A percentile compares a stretch with the other conserved stretches of the same genome.
Conservation (phyloP, 2,113 vertebrate genomes). For the Muscicapa adusta region DNA sequence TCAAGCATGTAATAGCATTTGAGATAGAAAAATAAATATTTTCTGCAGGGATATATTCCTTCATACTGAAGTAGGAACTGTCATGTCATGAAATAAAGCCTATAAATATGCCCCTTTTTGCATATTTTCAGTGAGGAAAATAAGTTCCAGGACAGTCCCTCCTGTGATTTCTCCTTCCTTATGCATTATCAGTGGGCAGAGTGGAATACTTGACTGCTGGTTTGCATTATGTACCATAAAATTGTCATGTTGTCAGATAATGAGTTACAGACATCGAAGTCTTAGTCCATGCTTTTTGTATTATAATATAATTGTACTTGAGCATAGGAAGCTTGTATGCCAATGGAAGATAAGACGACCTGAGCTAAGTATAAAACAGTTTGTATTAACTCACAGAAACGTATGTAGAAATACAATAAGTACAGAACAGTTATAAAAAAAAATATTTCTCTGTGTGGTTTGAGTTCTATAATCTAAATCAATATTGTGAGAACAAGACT, state of each 20-base stretch:
- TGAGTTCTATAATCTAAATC: not conserved
- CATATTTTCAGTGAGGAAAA: not conserved
- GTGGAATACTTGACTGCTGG: not conserved
- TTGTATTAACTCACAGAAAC: not conserved
- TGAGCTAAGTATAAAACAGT: not conserved
- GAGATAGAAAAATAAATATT: constrained; percentile 9
- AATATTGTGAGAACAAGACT: not conserved
- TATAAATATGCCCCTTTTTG: not conserved
- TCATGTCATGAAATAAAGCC: not conserved
- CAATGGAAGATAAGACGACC: not conserved
- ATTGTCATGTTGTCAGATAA: not conserved
- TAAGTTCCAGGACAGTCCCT: not conserved
- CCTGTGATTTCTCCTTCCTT: not conserved
- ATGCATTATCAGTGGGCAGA: not conserved
- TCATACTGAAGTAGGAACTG: not conserved
- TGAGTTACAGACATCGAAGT: not conserved
- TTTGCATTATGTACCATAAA: not conserved
- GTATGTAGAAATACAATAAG: not conserved
- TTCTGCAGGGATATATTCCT: not conserved
- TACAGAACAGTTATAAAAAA: not conserved
- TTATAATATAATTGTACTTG: not conserved
- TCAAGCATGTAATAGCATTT: not conserved
- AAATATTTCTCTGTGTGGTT: not conserved
- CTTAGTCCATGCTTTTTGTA: not conserved
- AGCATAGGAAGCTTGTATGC: not conserved